Evolutionary conservation across 2,888 invertebrate genomes (phyloP), one percentile per base, ranked within the genome.

Genomic region (Cataglyphis cursor): DNA sequence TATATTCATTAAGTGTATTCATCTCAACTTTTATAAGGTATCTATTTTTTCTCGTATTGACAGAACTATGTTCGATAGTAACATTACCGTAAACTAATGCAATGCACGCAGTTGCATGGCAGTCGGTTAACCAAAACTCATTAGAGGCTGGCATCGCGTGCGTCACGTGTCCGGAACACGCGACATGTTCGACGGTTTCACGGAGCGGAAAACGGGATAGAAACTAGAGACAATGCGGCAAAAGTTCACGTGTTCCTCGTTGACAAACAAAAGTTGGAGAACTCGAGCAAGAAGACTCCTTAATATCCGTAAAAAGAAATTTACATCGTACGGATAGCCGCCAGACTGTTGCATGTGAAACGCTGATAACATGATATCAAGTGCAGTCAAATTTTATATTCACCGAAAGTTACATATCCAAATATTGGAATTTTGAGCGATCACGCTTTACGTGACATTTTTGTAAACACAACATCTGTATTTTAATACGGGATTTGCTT

Each of bases 141-240:
- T 57, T 76, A 57, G 31, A 59, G 12, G 57, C 3, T 38, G 24
- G 15, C 44, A 54, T 68, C 68, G 78, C 41, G 72, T 78, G 78
- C 44, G 31, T 78, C 72, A 78, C 57, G 57, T 78, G 57, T 70
- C 70, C 70, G 70, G 31, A 57, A 78, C 76, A 68, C n/a, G 41
- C 57, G 57, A 70, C 41, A 31, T 59, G 31, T 44, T 78, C 78
- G 78, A 70, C 57, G 72, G 57, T 70, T 78, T 78, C 72, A 44
- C 21, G 70, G 18, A 57, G 68, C 38, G 57, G 41, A 57, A 41
- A 76, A 28, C 38, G 28, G 28, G 28, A 9, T 15, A 70, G 41
- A 44, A 31, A 68, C 72, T 78, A 41, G 70, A 78, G 57, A 70
- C 78, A 68, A 68, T 68, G 6, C 1, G 1, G 21, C 66, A 41